These are phyloP conservation scores for Zoanthus solanderi DNA, from an alignment of 92 coral and sea anemone species.

Conservation along the genomic window DNA sequence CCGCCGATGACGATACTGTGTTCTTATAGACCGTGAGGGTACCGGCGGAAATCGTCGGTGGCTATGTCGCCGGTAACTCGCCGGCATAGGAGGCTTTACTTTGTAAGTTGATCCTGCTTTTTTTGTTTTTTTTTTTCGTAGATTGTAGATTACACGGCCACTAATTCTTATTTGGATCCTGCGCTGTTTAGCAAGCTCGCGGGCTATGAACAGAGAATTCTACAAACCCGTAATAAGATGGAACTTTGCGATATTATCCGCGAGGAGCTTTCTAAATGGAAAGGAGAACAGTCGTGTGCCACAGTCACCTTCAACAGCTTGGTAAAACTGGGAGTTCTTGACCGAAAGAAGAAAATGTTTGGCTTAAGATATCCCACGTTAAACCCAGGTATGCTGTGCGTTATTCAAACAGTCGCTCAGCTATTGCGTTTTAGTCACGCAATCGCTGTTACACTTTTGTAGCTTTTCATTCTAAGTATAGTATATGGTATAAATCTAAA, in stretches of 20 bases:
- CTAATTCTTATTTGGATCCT: slow-evolving; percentile 68
- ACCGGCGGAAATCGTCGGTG: too few relatives aligned
- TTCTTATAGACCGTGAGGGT: too few relatives aligned
- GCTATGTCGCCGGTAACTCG: too few relatives aligned
- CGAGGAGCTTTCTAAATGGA: slow-evolving; percentile 56
- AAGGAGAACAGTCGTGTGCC: slow-evolving; percentile 56
- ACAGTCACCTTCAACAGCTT: slow-evolving; percentile 71
- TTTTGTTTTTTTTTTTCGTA: neutral
- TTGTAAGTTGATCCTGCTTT: neutral
- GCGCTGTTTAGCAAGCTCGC: slow-evolving; percentile 69
- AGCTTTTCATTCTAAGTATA: too few relatives aligned
- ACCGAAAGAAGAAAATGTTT: slow-evolving; percentile 60
- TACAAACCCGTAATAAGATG: slow-evolving; percentile 53
- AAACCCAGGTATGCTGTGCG: slow-evolving; percentile 63
- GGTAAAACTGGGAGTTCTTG: slow-evolving; percentile 77
- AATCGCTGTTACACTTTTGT: neutral
- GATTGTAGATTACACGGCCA: slow-evolving; percentile 62
- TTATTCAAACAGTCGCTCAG: neutral
- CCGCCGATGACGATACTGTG: too few relatives aligned
- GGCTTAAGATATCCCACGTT: slow-evolving; percentile 72
- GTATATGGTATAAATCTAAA: too few relatives aligned
- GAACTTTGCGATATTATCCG: slow-evolving; percentile 57
- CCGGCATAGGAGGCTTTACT: too few relatives aligned
- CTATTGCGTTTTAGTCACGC: neutral
- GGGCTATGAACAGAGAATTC: slow-evolving; percentile 52